Conservation (phyloP, 2,888 invertebrate species). For the Apotomis capreana region DNA sequence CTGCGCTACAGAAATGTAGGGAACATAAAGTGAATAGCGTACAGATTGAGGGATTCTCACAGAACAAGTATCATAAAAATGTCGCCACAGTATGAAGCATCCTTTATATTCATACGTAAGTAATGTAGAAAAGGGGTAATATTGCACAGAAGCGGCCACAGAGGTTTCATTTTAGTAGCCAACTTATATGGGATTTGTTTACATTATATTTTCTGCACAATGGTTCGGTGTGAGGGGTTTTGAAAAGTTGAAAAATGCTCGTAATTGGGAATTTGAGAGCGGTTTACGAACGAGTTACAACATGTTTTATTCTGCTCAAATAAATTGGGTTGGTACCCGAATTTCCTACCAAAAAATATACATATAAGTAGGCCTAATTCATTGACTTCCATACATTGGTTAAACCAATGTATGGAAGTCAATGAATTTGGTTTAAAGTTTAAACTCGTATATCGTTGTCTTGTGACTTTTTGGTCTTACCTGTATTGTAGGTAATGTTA, state of each 20-base stretch:
- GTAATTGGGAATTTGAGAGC: constrained; percentile 4
- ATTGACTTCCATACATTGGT: no score
- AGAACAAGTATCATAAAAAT: constrained; percentile 42
- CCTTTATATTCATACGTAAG: constrained; percentile 41
- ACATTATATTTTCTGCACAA: constrained; percentile 34
- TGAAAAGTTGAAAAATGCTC: constrained; percentile 19
- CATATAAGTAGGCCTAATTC: no score
- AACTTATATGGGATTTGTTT: constrained; percentile 36
- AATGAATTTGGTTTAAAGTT: no score
- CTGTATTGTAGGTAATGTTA: no score
- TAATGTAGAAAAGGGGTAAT: constrained; percentile 41
- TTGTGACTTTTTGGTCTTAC: no score
- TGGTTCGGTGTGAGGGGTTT: constrained; percentile 29
- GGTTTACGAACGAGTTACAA: not conserved
- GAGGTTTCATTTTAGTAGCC: constrained; percentile 40
- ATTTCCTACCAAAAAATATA: no score
- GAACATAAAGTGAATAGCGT: constrained; percentile 44
- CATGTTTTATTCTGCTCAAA: no score
- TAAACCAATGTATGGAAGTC: no score
- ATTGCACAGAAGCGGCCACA: constrained; percentile 28
- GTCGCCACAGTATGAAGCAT: constrained; percentile 38
- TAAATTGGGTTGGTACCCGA: no score
- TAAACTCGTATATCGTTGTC: no score
- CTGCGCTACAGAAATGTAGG: constrained; percentile 33
- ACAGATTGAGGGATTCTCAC: constrained; percentile 49